A percentile compares a stretch with the other conserved stretches of the same genome.
Conservation (phyloP, 2,113 vertebrate species). For the Chloropsis cyanopogon region DNA sequence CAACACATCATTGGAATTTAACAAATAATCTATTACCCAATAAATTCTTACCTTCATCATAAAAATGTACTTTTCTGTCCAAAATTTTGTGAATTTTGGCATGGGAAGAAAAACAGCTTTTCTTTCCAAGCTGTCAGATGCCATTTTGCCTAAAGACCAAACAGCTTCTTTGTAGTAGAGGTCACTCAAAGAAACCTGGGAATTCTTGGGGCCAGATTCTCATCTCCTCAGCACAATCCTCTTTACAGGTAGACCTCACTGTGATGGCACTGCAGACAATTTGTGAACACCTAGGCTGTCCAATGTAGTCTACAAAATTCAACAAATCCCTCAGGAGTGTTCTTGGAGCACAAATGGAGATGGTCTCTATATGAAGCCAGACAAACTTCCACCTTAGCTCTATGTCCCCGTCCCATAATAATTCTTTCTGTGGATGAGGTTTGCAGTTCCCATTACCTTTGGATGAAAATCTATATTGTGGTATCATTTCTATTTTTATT, state of each 20-base stretch:
- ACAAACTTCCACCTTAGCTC: background rate
- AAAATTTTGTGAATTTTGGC: conserved; percentile 1
- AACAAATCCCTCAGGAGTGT: background rate
- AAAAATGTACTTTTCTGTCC: background rate
- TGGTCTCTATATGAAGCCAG: background rate
- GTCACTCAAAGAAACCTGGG: background rate
- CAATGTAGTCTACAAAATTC: background rate
- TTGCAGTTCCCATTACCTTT: background rate
- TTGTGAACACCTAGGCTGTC: background rate
- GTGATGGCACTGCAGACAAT: background rate
- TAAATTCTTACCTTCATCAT: background rate
- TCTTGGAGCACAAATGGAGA: background rate
- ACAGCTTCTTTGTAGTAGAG: background rate
- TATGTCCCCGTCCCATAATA: background rate
- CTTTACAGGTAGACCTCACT: background rate
- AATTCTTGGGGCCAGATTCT: background rate
- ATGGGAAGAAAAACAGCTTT: background rate
- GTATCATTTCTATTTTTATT: background rate
- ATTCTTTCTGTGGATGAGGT: background rate
- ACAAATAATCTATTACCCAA: background rate
- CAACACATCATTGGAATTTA: background rate
- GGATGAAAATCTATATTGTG: background rate
- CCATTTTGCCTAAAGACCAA: background rate
- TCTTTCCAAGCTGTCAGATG: background rate
- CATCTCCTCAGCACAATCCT: background rate